A percentile compares a stretch with the other conserved stretches of the same genome.
These are phyloP conservation scores for Shargacucullia verbasci DNA, from an alignment of 2,888 invertebrate genomes.

Conservation along the genomic window DNA sequence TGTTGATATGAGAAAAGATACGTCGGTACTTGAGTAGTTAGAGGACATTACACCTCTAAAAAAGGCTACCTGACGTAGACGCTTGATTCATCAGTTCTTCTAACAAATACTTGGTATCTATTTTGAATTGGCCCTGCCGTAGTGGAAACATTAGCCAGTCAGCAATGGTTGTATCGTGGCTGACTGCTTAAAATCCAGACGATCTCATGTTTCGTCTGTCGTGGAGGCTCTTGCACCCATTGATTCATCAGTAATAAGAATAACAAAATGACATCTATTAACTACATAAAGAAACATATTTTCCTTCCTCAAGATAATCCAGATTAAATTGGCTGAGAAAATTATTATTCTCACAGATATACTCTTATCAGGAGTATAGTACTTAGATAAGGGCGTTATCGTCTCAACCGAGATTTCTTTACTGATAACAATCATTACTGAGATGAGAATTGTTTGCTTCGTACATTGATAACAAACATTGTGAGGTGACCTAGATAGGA, in stretches of 20 bases:
- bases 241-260: constrained; percentile 25
- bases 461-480: constrained; percentile 59
- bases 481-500: constrained; percentile 60
- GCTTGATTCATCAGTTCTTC: constrained; percentile 3
- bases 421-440: constrained; percentile 62
- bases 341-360: constrained; percentile 36
- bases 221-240: too few relatives aligned
- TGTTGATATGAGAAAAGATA: too few relatives aligned
- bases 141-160: too few relatives aligned
- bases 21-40: too few relatives aligned
- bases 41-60: too few relatives aligned
- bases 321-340: constrained; percentile 30
- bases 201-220: too few relatives aligned
- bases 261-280: neutral
- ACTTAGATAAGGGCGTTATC: constrained; percentile 58
- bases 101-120: too few relatives aligned
- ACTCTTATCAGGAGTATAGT: constrained; percentile 44
- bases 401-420: constrained; percentile 60
- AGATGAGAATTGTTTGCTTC: constrained; percentile 63
- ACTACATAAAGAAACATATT: constrained; percentile 2
- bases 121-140: too few relatives aligned
- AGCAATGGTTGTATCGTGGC: too few relatives aligned
- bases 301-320: constrained; percentile 32
- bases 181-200: too few relatives aligned
- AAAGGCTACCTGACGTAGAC: too few relatives aligned